phyloP scores from a whole-genome alignment of 2,888 invertebrate genomes.

The Leucoma salicis region DNA sequence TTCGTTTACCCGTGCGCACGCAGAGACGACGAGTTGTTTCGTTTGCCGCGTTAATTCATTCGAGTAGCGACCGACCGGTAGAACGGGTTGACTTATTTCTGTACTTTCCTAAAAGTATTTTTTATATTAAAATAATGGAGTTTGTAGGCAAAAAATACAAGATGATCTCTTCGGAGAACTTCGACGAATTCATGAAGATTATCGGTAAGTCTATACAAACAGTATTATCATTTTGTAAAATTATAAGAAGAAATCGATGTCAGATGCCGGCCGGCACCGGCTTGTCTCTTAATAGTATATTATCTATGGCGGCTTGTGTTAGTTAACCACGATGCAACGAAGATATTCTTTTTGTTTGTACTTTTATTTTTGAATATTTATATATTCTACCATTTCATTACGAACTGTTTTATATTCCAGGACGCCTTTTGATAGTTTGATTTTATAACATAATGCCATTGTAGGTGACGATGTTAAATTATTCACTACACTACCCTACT shows the following conservation, averaged over 20 bases:
- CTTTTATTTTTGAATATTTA: too few species aligned
- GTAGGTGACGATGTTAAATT: too few species aligned
- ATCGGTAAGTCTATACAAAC: conserved; percentile 84
- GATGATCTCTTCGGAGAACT: conserved; percentile 89
- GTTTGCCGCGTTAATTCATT: conserved; percentile 47
- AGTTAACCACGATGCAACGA: too few species aligned
- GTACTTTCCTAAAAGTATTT: conserved; percentile 30
- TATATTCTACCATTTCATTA: too few species aligned
- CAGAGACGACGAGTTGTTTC: conserved; percentile 15
- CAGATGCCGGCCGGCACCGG: conserved; percentile 58
- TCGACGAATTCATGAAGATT: conserved; percentile 94
- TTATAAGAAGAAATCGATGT: conserved; percentile 32
- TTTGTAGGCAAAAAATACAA: conserved; percentile 90
- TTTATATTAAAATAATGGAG: conserved; percentile 61
- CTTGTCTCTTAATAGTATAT: too few species aligned
- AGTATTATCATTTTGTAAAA: conserved; percentile 31
- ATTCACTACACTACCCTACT: too few species aligned
- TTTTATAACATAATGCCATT: too few species aligned
- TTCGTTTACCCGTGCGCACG: conserved; percentile 47
- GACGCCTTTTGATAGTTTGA: too few species aligned
- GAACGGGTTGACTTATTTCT: conserved; percentile 33
- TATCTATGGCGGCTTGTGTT: too few species aligned
- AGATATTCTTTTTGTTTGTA: too few species aligned
- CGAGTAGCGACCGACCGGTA: conserved; percentile 61
- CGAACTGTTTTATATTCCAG: too few species aligned